Percentiles rank a stretch among this genome's conserved stretches.
These are phyloP conservation scores for Sorex maritimensis DNA, from an alignment of 2,797 vertebrate genomes.

Conservation along the genomic window DNA sequence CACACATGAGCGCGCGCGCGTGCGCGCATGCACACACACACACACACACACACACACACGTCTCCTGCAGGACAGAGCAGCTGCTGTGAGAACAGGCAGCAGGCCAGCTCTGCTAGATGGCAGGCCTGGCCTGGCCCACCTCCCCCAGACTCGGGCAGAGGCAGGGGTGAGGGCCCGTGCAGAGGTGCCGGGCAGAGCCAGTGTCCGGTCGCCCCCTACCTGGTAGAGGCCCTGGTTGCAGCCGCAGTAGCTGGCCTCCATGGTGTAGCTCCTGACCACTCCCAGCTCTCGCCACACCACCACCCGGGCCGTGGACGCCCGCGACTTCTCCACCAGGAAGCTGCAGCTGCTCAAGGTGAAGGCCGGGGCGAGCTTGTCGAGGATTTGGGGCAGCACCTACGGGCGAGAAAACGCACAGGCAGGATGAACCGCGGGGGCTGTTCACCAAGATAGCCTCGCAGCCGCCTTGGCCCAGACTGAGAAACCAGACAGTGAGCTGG, in stretches of 20 bases:
- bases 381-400: constrained; percentile 95
- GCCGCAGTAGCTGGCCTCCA: constrained; percentile 97
- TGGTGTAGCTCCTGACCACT: constrained; percentile 96
- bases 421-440: too few species aligned
- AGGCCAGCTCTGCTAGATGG: background rate
- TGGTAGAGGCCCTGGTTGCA: constrained; percentile 96
- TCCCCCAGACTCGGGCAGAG: too few species aligned
- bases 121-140: background rate
- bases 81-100: background rate
- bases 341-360: constrained; percentile 97
- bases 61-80: background rate
- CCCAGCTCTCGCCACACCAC: constrained; percentile 97
- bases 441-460: too few species aligned
- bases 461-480: too few species aligned
- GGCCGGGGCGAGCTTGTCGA: constrained; percentile 95
- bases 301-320: constrained; percentile 95
- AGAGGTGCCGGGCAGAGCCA: too few species aligned
- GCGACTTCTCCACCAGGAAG: constrained; percentile 96
- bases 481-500: too few species aligned
- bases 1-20: background rate
- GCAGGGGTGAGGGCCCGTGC: too few species aligned
- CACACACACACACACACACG: too few species aligned
- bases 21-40: background rate
- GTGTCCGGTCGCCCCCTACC: constrained; percentile 87
- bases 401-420: constrained; percentile 28